phyloP scores from a whole-genome alignment of 1,140 invertebrate genomes.

The Spodoptera frugiperda region DNA sequence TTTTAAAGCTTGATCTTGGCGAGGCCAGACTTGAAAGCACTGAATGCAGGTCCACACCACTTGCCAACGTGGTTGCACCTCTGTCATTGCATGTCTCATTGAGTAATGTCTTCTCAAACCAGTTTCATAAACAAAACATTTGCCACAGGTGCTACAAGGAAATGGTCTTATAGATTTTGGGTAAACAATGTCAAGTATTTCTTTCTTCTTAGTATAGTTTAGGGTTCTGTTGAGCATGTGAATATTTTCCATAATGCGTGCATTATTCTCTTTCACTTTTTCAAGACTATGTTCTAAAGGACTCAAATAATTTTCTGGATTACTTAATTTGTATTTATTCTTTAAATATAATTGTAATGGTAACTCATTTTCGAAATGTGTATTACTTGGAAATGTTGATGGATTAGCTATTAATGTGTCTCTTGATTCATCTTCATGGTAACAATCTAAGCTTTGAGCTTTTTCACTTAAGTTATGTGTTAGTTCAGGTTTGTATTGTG shows the following conservation, averaged over 20 bases:
- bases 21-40: slow-evolving; percentile 83
- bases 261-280: slow-evolving; percentile 83
- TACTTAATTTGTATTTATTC: slow-evolving; percentile 27
- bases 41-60: slow-evolving; percentile 81
- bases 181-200: slow-evolving; percentile 70
- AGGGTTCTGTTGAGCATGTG: slow-evolving; percentile 80
- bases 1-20: slow-evolving; percentile 67
- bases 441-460: background rate
- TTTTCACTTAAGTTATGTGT: slow-evolving; percentile 16
- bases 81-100: slow-evolving; percentile 66
- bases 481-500: slow-evolving; percentile 4
- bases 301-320: slow-evolving; percentile 50
- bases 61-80: slow-evolving; percentile 74
- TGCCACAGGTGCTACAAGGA: slow-evolving; percentile 76
- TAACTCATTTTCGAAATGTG: slow-evolving; percentile 7
- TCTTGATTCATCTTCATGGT: slow-evolving; percentile 1
- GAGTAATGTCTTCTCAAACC: slow-evolving; percentile 73
- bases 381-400: slow-evolving; percentile 12
- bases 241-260: slow-evolving; percentile 82
- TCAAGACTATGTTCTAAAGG: slow-evolving; percentile 80
- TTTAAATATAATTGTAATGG: slow-evolving; percentile 20
- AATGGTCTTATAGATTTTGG: slow-evolving; percentile 69
- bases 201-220: slow-evolving; percentile 80
- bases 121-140: slow-evolving; percentile 81
- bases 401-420: background rate